Base-by-base conservation (phyloP, 1,140 invertebrate species). In the Euglossa dilemma region DNA sequence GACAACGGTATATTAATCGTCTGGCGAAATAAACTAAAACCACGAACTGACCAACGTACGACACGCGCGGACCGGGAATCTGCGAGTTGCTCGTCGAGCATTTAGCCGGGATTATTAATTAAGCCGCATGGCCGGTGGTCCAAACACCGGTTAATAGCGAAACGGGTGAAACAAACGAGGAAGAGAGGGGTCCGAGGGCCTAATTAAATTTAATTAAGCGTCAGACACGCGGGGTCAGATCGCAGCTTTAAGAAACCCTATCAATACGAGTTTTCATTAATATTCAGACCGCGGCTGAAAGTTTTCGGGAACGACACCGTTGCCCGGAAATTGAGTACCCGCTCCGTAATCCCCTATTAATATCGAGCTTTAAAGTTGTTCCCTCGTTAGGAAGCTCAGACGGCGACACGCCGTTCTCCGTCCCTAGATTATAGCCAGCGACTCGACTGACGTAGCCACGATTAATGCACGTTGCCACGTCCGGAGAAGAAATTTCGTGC, bases 361-460 rank as follows among this genome's bases (percentile, higher is more conserved):
- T 88, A 87, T 89, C 87, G 74, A 89, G 87, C 87, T 89, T 89
- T 89, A 89, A 89, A 89, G 70, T 88, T 89, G 87, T 85, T 83
- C 85, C 83, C 79, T 80, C 86, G 75, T 88, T 85, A 57, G 61
- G 61, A 72, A 76, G 79, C 54, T 85, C 54, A 70, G 67, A 83
- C 86, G 71, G 70, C 78, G 71, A 87, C 87, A 85, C 74, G 69
- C 57, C 85, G 56, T 71, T 66, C 74, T 45, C 43, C 8, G 1
- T 43, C 20, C 50, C 61, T 69, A 84, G 86, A 87, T 87, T 87
- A 87, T 70, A 85, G 76, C 47, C 47, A 73, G 64, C n/a, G 25
- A 72, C 25, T 63, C 56, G 72, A 74, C n/a, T 87, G 86, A 86
- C 81, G 81, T 64, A 73, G 50, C 47, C 45, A 63, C 86, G 82